Evolutionary conservation across 2,113 vertebrate genomes (phyloP), one percentile per base, ranked within the genome.

Genomic region (Ammospiza caudacuta): DNA sequence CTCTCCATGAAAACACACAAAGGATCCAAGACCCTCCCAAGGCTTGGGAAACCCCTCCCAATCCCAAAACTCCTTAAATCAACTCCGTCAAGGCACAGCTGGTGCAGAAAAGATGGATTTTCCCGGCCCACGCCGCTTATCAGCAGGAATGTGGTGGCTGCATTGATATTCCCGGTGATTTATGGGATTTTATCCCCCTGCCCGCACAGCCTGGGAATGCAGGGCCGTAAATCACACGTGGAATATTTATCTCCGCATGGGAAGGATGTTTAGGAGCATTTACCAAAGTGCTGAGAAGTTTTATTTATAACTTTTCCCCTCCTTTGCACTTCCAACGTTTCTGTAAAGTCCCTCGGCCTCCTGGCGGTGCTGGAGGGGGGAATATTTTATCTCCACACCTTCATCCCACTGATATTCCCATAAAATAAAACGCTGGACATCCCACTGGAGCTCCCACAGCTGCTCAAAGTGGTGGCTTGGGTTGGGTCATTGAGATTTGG

Each of bases 181-280:
- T n/a, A 95, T 69, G 12, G 23, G 35, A 24, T 90, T 96, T 93
- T 88, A 80, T 92, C 59, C 57, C 39, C 4, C 78, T 51, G 62
- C 81, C 73, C 37, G 15, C 58, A 23, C 62, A 47, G 95, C 52
- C 68, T 70, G 83, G 75, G 51, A 94, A 94, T 61, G 68, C 87
- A 46, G 21, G 44, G 66, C 44, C 76, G 68, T 98, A 96, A 95
- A 98, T 98, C 89, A 94, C 29, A 19, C 72, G 11, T 51, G 37
- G n/a, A 21, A n/a, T 94, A 96, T 95, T 96, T 96, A 95, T 87
- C 67, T 86, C 41, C 25, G 4, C 74, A 58, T 12, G n/a, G 69
- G 92, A 76, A 75, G 87, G 55, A 74, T 31, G 25, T 54, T 95
- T 66, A 97, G 55, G 82, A 79, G 91, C 35, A 2, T 76, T 94